Evolutionary conservation across 2,113 vertebrate genomes (phyloP).

Genomic region (cattle (Bos taurus)): DNA sequence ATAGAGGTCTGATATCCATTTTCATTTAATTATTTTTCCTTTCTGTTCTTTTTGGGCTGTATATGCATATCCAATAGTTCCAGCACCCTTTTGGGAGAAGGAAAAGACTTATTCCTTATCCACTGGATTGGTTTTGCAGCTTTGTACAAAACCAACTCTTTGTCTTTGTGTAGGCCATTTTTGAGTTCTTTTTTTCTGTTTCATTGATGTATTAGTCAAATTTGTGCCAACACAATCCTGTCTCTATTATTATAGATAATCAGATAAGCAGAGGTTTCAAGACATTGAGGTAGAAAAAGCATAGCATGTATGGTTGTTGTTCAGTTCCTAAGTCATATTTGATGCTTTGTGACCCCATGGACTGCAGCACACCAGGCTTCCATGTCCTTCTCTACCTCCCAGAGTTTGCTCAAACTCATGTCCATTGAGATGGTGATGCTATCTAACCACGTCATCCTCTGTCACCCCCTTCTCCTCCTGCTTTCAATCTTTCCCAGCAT

Average conservation of each 20-base stretch:
- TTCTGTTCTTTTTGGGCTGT: neutral
- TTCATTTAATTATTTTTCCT: neutral
- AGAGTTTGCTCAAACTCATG: neutral
- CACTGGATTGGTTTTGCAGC: constrained; percentile 9
- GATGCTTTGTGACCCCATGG: neutral
- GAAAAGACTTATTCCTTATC: neutral
- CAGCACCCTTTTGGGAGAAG: neutral
- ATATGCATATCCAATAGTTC: constrained; percentile 1
- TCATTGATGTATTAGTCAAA: neutral
- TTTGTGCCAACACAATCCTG: neutral
- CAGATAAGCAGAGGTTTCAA: neutral
- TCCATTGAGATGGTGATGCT: neutral
- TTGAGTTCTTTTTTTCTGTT: neutral
- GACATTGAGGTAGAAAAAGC: neutral
- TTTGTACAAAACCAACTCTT: constrained; percentile 3
- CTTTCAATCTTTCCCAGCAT: neutral
- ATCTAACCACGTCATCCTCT: neutral
- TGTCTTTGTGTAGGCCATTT: neutral
- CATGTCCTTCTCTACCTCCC: neutral
- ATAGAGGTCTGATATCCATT: neutral
- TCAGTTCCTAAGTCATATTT: neutral
- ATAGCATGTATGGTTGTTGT: neutral
- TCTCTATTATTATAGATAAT: neutral
- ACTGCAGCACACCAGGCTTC: neutral
- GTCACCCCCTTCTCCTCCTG: neutral